Conservation (phyloP, 2,888 invertebrate species). For the Morpho deidamia region DNA sequence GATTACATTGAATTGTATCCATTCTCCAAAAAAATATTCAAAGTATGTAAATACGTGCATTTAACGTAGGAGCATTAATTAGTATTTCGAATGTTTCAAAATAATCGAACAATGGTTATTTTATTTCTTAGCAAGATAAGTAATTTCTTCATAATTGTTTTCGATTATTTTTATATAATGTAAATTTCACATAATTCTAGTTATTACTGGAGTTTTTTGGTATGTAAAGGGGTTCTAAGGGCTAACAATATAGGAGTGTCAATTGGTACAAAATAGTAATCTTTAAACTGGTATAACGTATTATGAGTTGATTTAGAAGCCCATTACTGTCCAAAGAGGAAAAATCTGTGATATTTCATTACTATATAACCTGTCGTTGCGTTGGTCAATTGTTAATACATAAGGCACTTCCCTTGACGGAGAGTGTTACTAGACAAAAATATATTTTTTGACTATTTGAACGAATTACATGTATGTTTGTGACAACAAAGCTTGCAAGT, state of each 20-base stretch:
- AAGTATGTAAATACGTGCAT: conserved; percentile 70
- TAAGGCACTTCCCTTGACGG: conserved; percentile 61
- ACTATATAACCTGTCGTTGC: conserved; percentile 72
- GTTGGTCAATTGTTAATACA: conserved; percentile 78
- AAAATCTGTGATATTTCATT: conserved; percentile 79
- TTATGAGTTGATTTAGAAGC: conserved; percentile 46
- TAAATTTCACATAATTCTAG: conserved; percentile 67
- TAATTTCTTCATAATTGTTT: conserved; percentile 52
- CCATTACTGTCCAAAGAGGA: conserved; percentile 78
- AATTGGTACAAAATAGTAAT: conserved; percentile 60
- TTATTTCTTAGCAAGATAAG: conserved; percentile 64
- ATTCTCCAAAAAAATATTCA: conserved; percentile 52
- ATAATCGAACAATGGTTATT: conserved; percentile 61
- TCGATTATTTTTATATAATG: conserved; percentile 58
- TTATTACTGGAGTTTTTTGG: conserved; percentile 68
- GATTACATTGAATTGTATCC: conserved; percentile 46
- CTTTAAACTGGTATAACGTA: conserved; percentile 37
- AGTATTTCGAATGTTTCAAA: conserved; percentile 57
- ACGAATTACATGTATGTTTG: conserved; percentile 70
- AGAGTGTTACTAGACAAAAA: conserved; percentile 71
- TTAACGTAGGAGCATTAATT: conserved; percentile 55
- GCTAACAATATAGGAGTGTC: conserved; percentile 45
- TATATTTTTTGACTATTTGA: conserved; percentile 79
- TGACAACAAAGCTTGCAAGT: conserved; percentile 68
- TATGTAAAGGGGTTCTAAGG: conserved; percentile 66